phyloP scores from a whole-genome alignment of 1,140 invertebrate species.

The Notospermus geniculatus region DNA sequence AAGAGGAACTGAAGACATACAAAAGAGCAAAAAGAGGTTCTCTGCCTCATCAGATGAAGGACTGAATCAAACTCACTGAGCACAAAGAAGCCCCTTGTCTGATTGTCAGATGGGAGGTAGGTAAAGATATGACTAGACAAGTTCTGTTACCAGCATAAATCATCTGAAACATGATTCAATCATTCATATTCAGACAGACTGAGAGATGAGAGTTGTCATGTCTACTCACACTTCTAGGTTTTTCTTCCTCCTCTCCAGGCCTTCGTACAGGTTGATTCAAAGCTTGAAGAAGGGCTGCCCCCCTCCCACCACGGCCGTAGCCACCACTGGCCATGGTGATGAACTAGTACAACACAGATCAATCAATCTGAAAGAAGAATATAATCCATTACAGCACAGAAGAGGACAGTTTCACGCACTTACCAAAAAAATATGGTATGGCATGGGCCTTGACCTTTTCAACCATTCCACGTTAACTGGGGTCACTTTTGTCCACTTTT shows the following conservation, averaged over 20 bases:
- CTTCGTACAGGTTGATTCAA: conserved; percentile 30
- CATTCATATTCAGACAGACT: too few relatives aligned
- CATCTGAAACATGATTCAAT: too few relatives aligned
- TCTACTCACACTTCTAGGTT: not conserved
- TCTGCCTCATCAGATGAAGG: too few relatives aligned
- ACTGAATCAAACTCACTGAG: not conserved
- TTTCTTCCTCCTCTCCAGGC: conserved; percentile 21
- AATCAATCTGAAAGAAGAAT: not conserved
- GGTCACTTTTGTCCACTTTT: too few relatives aligned
- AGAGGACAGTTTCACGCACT: too few relatives aligned
- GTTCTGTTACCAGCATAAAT: not conserved
- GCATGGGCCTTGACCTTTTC: too few relatives aligned
- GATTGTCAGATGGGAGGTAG: not conserved
- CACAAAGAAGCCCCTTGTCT: not conserved
- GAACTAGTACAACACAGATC: not conserved
- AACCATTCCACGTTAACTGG: too few relatives aligned
- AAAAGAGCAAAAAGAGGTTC: too few relatives aligned
- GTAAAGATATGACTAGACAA: not conserved
- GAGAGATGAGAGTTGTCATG: not conserved
- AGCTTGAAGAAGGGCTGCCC: conserved; percentile 37
- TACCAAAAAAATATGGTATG: too few relatives aligned
- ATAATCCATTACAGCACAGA: too few relatives aligned
- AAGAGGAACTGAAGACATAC: not conserved
- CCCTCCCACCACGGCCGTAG: conserved; percentile 38
- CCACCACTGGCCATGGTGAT: conserved; percentile 27